Evolutionary conservation across 2,888 invertebrate species (phyloP).

Genomic region (Pantelozetes paolii): DNA sequence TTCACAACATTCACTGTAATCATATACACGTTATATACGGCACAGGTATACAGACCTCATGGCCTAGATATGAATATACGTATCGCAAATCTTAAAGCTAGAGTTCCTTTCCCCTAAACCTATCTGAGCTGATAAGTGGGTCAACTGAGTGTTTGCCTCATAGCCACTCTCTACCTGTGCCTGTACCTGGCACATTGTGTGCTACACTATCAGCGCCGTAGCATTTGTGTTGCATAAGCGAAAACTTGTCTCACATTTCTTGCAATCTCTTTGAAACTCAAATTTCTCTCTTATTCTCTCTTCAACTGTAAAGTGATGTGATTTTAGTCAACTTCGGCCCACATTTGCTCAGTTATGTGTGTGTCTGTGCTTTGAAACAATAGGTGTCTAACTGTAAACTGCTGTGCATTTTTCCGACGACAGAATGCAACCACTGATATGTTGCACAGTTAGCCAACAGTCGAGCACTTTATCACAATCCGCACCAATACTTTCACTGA

Average conservation of each 20-base stretch:
- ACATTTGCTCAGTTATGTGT: conserved; percentile 11
- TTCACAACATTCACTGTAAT: neutral
- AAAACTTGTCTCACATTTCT: conserved; percentile 4
- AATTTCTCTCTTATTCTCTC: conserved; percentile 8
- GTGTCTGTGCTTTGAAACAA: conserved; percentile 1
- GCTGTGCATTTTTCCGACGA: conserved; percentile 9
- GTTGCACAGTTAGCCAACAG: conserved; percentile 15
- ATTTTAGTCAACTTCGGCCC: conserved; percentile 26
- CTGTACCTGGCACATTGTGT: conserved; percentile 23
- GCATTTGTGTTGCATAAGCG: conserved; percentile 21
- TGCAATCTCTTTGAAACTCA: neutral
- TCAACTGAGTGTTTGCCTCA: conserved; percentile 20
- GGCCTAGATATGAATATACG: conserved; percentile 20
- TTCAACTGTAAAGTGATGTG: conserved; percentile 30
- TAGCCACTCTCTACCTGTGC: conserved; percentile 33
- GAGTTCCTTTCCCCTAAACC: conserved; percentile 34
- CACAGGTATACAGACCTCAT: conserved; percentile 28
- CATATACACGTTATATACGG: neutral
- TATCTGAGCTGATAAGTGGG: conserved; percentile 19
- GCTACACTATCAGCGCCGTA: neutral
- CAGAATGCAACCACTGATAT: conserved; percentile 6
- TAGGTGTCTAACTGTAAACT: neutral
- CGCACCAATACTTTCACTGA: conserved; percentile 26
- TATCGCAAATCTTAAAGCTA: neutral
- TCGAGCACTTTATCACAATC: neutral